Base-by-base conservation (phyloP, 2,888 invertebrate genomes). In the Nomada fabriciana region DNA sequence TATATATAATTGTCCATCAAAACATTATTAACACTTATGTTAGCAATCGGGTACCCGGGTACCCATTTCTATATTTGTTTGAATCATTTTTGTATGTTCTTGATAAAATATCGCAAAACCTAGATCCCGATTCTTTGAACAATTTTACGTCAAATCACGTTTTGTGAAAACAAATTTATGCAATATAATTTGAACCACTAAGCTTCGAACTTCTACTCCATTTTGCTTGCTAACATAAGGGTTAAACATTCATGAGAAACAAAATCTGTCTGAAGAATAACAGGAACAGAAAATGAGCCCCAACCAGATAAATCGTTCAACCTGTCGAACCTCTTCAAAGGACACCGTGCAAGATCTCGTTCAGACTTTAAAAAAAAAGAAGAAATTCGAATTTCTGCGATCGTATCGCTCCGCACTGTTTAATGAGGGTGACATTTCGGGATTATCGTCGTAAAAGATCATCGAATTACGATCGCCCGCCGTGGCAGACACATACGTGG, bases 351-450 rank as follows among this genome's bases (percentile, higher is more conserved):
- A 7, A 20, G 42, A 65, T 53, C 29, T 11, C 47, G 10, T 7
- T n/a, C 25, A 10, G 47, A 47, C 20, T 2, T 9, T 7, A 18
- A 57, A 20, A 57, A 25, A 67, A 61, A 55, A 18, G 11, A 7
- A 36, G 36, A 36, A 5, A 36, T 36, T 36, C 36, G 20, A 55
- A 73, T 42, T 47, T 47, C 53, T 50, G 25, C 50, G 65, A 70
- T 60, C 52, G 47, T 5, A 57, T 29, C 59, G 59, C 71, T 42
- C 57, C 25, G 52, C 59, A 52, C 20, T 63, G 76, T 36, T 60
- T 82, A 80, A 80, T 71, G 80, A 82, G 80, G 68, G 67, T 82
- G 80, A 80, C 82, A 82, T 82, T 82, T 82, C 57, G 68, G 61
- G 71, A 36, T 57, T 75, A 80, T 73, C 70, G 36, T 68, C 70